Evolutionary conservation across 2,888 invertebrate genomes (phyloP).

Genomic region (Atrina japonica): DNA sequence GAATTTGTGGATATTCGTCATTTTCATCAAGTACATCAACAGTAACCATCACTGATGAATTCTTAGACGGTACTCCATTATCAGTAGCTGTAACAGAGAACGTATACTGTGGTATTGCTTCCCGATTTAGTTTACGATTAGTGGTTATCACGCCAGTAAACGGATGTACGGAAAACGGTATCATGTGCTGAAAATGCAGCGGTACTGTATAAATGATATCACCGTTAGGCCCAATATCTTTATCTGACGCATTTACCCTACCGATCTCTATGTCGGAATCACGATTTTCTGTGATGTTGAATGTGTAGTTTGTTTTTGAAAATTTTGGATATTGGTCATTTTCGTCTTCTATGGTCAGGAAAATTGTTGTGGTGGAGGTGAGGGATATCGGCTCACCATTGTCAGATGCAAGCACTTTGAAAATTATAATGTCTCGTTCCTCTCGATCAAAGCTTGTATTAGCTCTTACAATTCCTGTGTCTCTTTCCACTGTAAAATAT

Average conservation of each 20-base stretch:
- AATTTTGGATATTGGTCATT: constrained; percentile 97
- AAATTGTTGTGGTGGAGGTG: constrained; percentile 90
- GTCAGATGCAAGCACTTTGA: constrained; percentile 82
- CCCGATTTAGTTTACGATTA: constrained; percentile 28
- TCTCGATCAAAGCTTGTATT: constrained; percentile 52
- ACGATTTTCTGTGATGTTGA: constrained; percentile 81
- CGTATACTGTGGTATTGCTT: constrained; percentile 4
- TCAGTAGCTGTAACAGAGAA: constrained; percentile 24
- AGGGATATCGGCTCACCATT: constrained; percentile 94
- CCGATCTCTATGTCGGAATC: constrained; percentile 70
- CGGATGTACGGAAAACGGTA: constrained; percentile 31
- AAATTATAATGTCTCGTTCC: constrained; percentile 16
- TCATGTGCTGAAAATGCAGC: constrained; percentile 8
- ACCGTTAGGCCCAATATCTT: constrained; percentile 64
- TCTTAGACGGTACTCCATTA: constrained; percentile 24
- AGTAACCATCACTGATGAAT: constrained; percentile 15
- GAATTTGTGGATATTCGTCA: constrained; percentile 30
- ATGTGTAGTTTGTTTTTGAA: constrained; percentile 91
- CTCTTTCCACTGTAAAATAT: constrained; percentile 32
- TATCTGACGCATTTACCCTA: constrained; percentile 69
- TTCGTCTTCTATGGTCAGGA: constrained; percentile 90
- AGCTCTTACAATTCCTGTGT: constrained; percentile 52
- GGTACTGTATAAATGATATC: constrained; percentile 53
- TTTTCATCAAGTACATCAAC: constrained; percentile 27
- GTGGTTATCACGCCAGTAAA: constrained; percentile 22